Percentiles rank a stretch among this genome's conserved stretches.
Evolutionary conservation across 2,888 invertebrate species (phyloP).

Genomic region (Drosophila nr. fundita): DNA sequence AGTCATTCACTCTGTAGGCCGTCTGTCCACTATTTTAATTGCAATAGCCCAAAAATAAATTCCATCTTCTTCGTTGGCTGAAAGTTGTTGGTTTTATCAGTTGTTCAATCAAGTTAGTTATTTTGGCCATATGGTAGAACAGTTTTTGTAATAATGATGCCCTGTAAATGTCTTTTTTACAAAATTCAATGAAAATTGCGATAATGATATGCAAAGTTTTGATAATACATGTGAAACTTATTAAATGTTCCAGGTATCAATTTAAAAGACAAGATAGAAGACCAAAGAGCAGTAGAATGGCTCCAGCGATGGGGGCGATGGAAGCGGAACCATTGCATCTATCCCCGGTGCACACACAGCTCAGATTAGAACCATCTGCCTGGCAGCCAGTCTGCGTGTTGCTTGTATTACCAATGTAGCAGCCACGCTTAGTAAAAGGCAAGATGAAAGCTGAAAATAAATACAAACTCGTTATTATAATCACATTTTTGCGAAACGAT

Average conservation of each 20-base stretch:
- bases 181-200: background rate
- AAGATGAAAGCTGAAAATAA: constrained; percentile 58
- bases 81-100: too few species aligned
- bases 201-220: background rate
- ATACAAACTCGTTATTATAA: background rate
- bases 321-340: constrained; percentile 80
- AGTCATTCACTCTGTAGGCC: too few species aligned
- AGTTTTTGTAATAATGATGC: too few species aligned
- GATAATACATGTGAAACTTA: constrained; percentile 9
- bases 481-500: background rate
- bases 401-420: constrained; percentile 81
- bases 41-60: too few species aligned
- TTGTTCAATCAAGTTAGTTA: too few species aligned
- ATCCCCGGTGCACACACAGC: constrained; percentile 76
- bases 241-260: constrained; percentile 7
- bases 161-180: constrained; percentile 1
- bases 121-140: too few species aligned
- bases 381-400: constrained; percentile 77
- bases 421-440: constrained; percentile 73
- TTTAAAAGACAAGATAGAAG: background rate
- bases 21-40: too few species aligned
- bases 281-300: constrained; percentile 77
- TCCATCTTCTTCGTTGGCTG: too few species aligned
- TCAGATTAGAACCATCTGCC: constrained; percentile 72
- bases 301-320: constrained; percentile 71